Base-by-base conservation (phyloP, 2,113 vertebrate genomes). In the Aspiorhynchus laticeps region DNA sequence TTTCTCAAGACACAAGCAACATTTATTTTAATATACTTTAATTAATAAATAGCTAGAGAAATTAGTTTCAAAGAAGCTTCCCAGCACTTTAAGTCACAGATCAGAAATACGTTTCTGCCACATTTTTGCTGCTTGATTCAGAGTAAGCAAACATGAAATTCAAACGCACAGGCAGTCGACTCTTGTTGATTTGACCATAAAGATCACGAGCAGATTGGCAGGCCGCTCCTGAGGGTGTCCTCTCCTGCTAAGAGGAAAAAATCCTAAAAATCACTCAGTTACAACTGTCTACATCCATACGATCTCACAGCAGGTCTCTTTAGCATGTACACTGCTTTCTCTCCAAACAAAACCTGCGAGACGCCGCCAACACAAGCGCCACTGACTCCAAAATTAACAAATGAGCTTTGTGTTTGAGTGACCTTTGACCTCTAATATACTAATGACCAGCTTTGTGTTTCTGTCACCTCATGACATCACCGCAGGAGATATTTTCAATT, bases 361-460 rank as follows among this genome's bases (percentile, higher is more conserved):
- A 12, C 31, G 17, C 17, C 26, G 87, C 87, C 87, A 88, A 85
- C 15, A 10, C 33, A 85, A 85, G 77, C 83, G 7, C 31, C 6
- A 14, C 28, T 3, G 15, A 71, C 77, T 75, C 87, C 69, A 85
- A 85, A 76, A 76, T 4, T n/a, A 87, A 85, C 84, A 74, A 51
- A 81, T 41, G 76, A 67, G 17, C 28, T 61, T 56, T 10, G 41
- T 81, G 87, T 75, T 76, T 41, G 17, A 46, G 28, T 59, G 59
- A 84, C 46, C 48, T 87, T 36, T 87, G 67, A 5, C 24, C 36
- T n/a, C 4, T 46, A 48, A 82, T 51, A 46, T 43, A 43, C 24
- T 31, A 78, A 84, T 59, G 81, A 83, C 41, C 61, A 78, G 59
- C 56, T 76, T 48, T 43, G 14, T 61, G 65, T 48, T 56, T 10